These are phyloP conservation scores for Gadopsis marmoratus DNA, from an alignment of 2,797 vertebrate genomes.

Conservation along the genomic window DNA sequence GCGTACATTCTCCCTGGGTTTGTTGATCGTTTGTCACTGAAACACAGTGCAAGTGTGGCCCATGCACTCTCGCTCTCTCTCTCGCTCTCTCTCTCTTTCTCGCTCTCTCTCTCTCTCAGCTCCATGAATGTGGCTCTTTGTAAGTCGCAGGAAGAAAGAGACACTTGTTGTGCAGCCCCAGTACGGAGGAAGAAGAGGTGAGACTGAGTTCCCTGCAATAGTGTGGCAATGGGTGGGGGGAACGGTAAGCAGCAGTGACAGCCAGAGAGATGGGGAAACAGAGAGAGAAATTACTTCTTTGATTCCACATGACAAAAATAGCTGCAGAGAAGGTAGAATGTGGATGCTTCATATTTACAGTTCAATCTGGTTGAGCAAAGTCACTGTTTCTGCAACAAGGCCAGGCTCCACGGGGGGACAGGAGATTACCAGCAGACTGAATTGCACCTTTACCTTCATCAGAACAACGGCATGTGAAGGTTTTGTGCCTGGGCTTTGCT, in stretches of 20 bases:
- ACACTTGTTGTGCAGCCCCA: conserved; percentile 76
- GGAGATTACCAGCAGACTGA: background rate
- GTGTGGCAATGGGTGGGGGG: conserved; percentile 23
- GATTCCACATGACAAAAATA: conserved; percentile 35
- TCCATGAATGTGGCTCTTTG: conserved; percentile 84
- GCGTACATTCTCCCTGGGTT: conserved; percentile 52
- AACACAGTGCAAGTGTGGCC: conserved; percentile 61
- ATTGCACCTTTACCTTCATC: background rate
- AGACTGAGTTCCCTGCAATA: conserved; percentile 49
- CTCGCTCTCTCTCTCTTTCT: conserved; percentile 14
- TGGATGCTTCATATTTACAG: conserved; percentile 20
- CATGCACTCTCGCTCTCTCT: conserved; percentile 19
- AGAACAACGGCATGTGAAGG: background rate
- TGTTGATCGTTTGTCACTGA: conserved; percentile 73
- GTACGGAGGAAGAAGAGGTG: conserved; percentile 59
- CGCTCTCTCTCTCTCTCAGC: conserved; percentile 10
- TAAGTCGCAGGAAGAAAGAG: conserved; percentile 79
- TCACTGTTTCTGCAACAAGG: background rate
- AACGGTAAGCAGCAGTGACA: conserved; percentile 52
- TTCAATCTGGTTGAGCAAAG: background rate
- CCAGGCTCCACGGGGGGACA: background rate
- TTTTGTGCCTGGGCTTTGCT: background rate
- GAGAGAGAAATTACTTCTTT: conserved; percentile 37
- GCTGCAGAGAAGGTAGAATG: background rate
- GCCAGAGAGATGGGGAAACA: conserved; percentile 33